Conservation (phyloP, 2,113 vertebrate species). For the Crotalus tigris region DNA sequence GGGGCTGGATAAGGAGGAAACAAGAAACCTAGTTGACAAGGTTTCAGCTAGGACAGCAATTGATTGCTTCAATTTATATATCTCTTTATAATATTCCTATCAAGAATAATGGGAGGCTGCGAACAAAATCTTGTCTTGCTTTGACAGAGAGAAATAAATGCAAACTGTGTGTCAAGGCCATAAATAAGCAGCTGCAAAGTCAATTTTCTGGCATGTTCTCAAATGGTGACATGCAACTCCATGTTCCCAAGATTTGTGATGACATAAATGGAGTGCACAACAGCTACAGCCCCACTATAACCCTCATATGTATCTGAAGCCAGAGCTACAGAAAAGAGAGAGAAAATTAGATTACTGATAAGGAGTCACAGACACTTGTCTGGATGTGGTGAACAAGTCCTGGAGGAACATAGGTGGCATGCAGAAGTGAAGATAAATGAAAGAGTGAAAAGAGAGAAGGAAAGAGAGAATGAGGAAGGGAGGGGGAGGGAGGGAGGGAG, state of each 20-base stretch:
- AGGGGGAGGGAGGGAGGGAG: accelerated
- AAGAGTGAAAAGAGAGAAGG: not conserved
- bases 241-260: slow-evolving; percentile 15
- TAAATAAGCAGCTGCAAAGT: slow-evolving; percentile 28
- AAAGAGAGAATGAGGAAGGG: not conserved
- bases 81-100: slow-evolving; percentile 38
- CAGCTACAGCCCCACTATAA: slow-evolving; percentile 1
- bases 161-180: not conserved
- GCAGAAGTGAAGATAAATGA: not conserved
- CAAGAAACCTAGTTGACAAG: not conserved
- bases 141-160: not conserved
- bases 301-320: slow-evolving; percentile 9
- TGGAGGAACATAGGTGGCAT: not conserved
- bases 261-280: slow-evolving; percentile 25
- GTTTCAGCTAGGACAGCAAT: slow-evolving; percentile 43
- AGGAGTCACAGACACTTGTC: not conserved
- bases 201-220: slow-evolving; percentile 30
- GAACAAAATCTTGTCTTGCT: slow-evolving; percentile 27
- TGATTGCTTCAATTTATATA: slow-evolving; percentile 6
- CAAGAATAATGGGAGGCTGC: slow-evolving; percentile 12
- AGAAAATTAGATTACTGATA: not conserved
- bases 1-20: not conserved
- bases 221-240: not conserved
- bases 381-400: not conserved
- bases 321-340: not conserved